A percentile compares a stretch with the other conserved stretches of the same genome.
These are phyloP conservation scores for Adelges cooleyi DNA, from an alignment of 1,140 invertebrate species.

Conservation along the genomic window DNA sequence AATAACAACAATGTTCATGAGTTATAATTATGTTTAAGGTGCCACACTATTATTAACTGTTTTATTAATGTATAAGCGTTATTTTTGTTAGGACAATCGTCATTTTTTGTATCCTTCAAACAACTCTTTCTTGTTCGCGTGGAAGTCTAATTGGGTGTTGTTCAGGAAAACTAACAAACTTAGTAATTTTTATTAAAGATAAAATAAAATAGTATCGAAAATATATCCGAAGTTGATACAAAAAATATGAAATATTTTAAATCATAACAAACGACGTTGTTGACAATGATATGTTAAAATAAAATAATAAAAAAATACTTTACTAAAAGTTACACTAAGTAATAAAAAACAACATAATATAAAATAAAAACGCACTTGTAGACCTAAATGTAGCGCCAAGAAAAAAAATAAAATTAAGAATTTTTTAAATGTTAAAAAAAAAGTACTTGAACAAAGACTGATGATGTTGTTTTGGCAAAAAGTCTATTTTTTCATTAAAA, in stretches of 20 bases:
- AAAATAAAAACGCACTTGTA: constrained; percentile 18
- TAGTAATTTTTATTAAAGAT: background rate
- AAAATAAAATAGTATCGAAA: background rate
- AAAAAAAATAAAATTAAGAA: constrained; percentile 23
- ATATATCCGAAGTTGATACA: background rate
- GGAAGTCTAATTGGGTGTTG: constrained; percentile 28
- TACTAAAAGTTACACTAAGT: background rate
- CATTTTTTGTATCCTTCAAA: constrained; percentile 28
- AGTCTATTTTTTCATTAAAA: constrained; percentile 29
- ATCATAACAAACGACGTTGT: too few relatives aligned
- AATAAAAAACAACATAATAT: too few relatives aligned
- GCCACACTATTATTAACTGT: constrained; percentile 25
- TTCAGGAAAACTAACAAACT: constrained; percentile 20
- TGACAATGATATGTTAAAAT: too few relatives aligned
- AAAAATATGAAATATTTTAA: background rate
- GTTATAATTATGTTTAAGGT: constrained; percentile 20
- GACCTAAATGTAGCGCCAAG: constrained; percentile 25
- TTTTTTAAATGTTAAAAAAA: constrained; percentile 29
- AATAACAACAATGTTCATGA: constrained; percentile 7
- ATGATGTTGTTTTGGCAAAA: constrained; percentile 29
- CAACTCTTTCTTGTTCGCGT: constrained; percentile 26
- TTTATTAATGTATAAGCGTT: constrained; percentile 25
- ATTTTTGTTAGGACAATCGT: constrained; percentile 28
- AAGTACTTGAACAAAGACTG: constrained; percentile 29
- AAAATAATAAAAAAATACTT: background rate